Evolutionary conservation across 2,797 vertebrate species (phyloP), one percentile per base, ranked within the genome.

Genomic region (Brotula barbata): DNA sequence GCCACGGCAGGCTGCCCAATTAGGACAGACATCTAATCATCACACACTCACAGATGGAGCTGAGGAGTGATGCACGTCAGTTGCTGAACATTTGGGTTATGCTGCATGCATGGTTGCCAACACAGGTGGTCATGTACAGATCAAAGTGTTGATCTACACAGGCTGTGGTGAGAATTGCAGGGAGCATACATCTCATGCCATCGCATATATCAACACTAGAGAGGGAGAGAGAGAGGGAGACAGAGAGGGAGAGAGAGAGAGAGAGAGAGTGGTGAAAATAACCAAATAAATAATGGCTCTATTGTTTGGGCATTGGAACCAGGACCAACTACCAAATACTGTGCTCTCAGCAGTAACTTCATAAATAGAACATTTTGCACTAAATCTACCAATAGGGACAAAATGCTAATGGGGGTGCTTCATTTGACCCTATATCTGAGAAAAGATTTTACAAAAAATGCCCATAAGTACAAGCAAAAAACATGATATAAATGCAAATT

Each of bases 51-150:
- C 20, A 45, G 43, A 45, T 16, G 36, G 14, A 37, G 36, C 11
- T 37, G 36, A 39, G 51, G 65, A 77, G 71, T 60, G 71, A 73
- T 7, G n/a, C 46, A 49, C 75, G 68, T 41, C 41, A 45, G 41
- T 66, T 14, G 7, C 25, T 41, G 53, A 71, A 58, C 39, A 74
- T 58, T 57, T 55, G 52, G 40, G 11, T 9, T 15, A 11, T 41
- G 15, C 13, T 23, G 44, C 34, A 31, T 53, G 58, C 20, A 28
- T 40, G 67, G 58, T 31, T 42, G 31, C 21, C 33, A 40, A 50
- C 11, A 41, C 68, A 67, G 47, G 62, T 68, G 70, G 36, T 49
- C 48, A 57, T 22, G 42, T 50, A 49, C 31, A 52, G 61, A 73
- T 64, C 33, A 57, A 53, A 71, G 64, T 57, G 46, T 56, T 62